Evolutionary conservation across 2,888 invertebrate genomes (phyloP).

Genomic region (Platerodrilus igneus): DNA sequence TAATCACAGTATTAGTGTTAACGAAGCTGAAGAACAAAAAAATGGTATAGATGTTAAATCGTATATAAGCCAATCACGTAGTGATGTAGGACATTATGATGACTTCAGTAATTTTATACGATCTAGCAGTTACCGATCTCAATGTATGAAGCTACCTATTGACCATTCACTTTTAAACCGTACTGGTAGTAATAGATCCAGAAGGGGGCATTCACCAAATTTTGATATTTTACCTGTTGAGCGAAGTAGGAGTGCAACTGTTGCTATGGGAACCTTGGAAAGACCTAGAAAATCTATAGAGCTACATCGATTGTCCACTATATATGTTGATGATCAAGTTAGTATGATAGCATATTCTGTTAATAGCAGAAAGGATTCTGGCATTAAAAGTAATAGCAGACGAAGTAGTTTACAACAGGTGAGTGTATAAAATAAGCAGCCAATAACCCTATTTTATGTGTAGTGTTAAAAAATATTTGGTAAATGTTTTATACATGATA

Average conservation of each 20-base stretch:
- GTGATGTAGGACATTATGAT: slow-evolving; percentile 56
- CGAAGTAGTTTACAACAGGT: slow-evolving; percentile 85
- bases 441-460: too few relatives aligned
- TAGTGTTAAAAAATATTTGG: too few relatives aligned
- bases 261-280: slow-evolving; percentile 42
- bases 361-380: slow-evolving; percentile 83
- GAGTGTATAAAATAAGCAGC: too few relatives aligned
- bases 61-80: slow-evolving; percentile 68
- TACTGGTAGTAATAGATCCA: slow-evolving; percentile 48
- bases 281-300: slow-evolving; percentile 49
- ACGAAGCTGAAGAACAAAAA: slow-evolving; percentile 37
- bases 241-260: slow-evolving; percentile 42
- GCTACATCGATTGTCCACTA: slow-evolving; percentile 41
- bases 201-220: slow-evolving; percentile 48
- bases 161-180: slow-evolving; percentile 45
- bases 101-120: slow-evolving; percentile 60
- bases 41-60: slow-evolving; percentile 69
- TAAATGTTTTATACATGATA: too few relatives aligned
- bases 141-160: slow-evolving; percentile 59
- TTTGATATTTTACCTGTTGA: slow-evolving; percentile 34
- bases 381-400: slow-evolving; percentile 79
- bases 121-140: slow-evolving; percentile 66
- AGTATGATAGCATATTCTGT: slow-evolving; percentile 72
- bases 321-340: slow-evolving; percentile 57
- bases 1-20: slow-evolving; percentile 17